Conservation (phyloP, 2,888 invertebrate species). For the Athripsodes cinereus region DNA sequence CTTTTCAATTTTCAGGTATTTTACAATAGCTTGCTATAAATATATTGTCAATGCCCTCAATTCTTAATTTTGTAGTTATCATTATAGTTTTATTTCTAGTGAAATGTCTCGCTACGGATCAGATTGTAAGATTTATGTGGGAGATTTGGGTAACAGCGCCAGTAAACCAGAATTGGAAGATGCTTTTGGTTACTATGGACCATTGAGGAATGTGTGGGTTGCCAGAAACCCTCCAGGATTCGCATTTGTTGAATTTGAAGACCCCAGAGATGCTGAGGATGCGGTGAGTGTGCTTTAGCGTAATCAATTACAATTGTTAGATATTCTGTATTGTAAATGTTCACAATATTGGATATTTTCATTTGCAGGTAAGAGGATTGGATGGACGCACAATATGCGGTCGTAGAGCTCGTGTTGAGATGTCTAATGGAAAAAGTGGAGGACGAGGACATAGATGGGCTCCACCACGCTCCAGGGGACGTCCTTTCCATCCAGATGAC, state of each 20-base stretch:
- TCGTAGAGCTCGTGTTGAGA: conserved; percentile 82
- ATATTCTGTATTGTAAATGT: too few relatives aligned
- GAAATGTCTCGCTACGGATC: conserved; percentile 70
- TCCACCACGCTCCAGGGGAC: conserved; percentile 56
- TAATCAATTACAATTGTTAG: too few relatives aligned
- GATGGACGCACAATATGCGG: conserved; percentile 85
- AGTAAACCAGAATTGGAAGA: conserved; percentile 91
- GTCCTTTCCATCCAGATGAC: conserved; percentile 83
- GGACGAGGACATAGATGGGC: conserved; percentile 47
- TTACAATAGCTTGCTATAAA: too few relatives aligned
- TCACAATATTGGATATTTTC: neutral
- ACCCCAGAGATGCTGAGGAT: conserved; percentile 87
- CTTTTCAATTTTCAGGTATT: too few relatives aligned
- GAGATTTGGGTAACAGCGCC: conserved; percentile 86
- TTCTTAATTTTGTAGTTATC: too few relatives aligned
- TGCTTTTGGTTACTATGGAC: conserved; percentile 88
- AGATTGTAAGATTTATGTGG: conserved; percentile 94
- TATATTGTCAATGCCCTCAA: too few relatives aligned
- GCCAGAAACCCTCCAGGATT: conserved; percentile 94
- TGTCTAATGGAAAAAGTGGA: conserved; percentile 78
- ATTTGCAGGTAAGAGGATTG: conserved; percentile 42
- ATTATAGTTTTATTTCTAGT: too few relatives aligned
- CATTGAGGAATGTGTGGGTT: conserved; percentile 94
- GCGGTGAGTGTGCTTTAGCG: conserved; percentile 54
- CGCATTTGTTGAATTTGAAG: conserved; percentile 92